These are phyloP conservation scores for Drymonia ruficornis DNA, from an alignment of 2,888 invertebrate genomes.

Conservation along the genomic window DNA sequence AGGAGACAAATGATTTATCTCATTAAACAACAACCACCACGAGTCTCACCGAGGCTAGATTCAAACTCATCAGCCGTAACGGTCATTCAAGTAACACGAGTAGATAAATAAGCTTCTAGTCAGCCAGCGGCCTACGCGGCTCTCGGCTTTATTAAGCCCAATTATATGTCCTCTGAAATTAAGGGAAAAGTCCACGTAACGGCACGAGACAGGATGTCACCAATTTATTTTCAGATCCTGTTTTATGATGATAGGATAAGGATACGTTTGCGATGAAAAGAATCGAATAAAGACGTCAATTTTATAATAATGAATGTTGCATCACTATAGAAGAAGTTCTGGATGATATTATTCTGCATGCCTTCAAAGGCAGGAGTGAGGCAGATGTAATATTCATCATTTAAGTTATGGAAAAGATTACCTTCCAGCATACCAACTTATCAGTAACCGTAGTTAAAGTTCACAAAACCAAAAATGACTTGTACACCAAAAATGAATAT, in stretches of 20 bases:
- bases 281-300: neutral
- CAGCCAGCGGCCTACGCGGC: conserved; percentile 16
- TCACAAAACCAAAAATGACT: no score
- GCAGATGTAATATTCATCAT: no score
- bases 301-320: neutral
- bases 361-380: neutral
- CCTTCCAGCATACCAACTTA: no score
- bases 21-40: neutral
- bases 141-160: conserved; percentile 33
- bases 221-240: conserved; percentile 46
- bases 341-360: neutral
- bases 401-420: no score
- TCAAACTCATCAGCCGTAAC: conserved; percentile 21
- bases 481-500: no score
- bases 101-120: conserved; percentile 3
- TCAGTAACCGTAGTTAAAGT: no score
- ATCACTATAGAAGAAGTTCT: neutral
- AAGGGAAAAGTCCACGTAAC: conserved; percentile 33
- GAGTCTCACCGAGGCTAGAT: conserved; percentile 7
- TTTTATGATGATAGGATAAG: conserved; percentile 36
- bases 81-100: conserved; percentile 14
- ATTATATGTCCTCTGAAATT: conserved; percentile 37
- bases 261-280: conserved; percentile 29
- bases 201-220: conserved; percentile 49
- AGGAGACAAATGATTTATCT: neutral